phyloP scores from a whole-genome alignment of 2,797 vertebrate genomes.

The Microhierax caerulescens region DNA sequence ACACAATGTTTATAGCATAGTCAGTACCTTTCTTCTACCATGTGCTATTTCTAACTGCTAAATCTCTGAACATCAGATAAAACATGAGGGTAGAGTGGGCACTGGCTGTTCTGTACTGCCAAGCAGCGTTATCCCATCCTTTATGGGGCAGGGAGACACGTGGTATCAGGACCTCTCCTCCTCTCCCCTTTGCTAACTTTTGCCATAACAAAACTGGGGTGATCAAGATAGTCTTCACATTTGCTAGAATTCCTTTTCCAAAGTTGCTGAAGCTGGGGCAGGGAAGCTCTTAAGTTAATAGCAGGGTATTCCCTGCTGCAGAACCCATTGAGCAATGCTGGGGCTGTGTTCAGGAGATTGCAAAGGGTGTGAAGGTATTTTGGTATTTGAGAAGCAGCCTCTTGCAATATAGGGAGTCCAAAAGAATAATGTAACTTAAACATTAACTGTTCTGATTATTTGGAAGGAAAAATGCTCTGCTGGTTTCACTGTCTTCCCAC shows the following conservation, averaged over 20 bases:
- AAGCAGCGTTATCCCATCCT: background rate
- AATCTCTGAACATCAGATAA: background rate
- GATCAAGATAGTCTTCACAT: background rate
- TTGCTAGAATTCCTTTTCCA: background rate
- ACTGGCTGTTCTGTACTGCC: background rate
- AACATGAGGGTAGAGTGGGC: fast-evolving
- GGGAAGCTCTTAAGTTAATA: fast-evolving
- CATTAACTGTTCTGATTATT: background rate
- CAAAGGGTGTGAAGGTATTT: background rate
- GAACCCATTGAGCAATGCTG: background rate
- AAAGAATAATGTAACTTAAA: background rate
- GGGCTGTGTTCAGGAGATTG: background rate
- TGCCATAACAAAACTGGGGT: background rate
- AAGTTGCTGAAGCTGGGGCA: background rate
- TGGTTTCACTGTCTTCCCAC: background rate
- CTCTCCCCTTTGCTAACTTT: background rate
- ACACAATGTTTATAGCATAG: background rate
- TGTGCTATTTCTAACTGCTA: background rate
- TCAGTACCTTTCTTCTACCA: background rate
- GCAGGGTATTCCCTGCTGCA: background rate
- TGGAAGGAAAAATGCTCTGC: background rate
- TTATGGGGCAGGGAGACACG: background rate
- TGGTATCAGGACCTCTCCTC: background rate
- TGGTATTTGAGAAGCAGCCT: background rate
- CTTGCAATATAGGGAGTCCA: background rate